These are phyloP conservation scores for Cerastis rubricosa DNA, from an alignment of 2,888 invertebrate genomes.

Conservation along the genomic window DNA sequence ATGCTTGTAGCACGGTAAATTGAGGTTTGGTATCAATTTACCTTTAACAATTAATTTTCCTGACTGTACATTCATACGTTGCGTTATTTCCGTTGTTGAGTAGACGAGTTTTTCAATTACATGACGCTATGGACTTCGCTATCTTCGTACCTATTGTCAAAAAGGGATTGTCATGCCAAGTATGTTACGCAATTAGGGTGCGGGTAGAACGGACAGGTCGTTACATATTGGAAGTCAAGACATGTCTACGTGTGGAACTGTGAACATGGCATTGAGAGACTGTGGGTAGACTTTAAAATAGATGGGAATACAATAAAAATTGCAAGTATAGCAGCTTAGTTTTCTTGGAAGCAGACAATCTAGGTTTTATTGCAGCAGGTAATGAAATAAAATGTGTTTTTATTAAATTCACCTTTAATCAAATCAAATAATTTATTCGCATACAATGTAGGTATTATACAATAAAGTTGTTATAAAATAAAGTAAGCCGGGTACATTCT, in stretches of 20 bases:
- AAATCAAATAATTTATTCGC: no score
- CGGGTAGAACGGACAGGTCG: background rate
- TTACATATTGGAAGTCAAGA: background rate
- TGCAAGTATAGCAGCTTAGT: background rate
- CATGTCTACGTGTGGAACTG: constrained; percentile 4
- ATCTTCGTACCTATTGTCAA: background rate
- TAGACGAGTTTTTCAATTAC: background rate
- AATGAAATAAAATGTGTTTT: background rate
- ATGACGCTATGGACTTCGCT: background rate
- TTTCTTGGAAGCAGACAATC: background rate
- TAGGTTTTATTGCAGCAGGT: background rate
- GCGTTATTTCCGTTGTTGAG: background rate
- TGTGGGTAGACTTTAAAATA: constrained; percentile 11
- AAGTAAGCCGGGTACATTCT: no score
- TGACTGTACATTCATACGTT: background rate
- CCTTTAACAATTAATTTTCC: background rate
- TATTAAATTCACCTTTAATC: no score
- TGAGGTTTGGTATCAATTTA: background rate
- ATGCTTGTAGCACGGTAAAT: background rate
- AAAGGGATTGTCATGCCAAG: constrained; percentile 11
- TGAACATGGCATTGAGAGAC: background rate
- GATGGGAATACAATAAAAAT: background rate
- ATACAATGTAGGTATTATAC: no score
- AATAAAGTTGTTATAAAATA: no score
- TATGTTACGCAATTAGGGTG: background rate